A percentile compares a stretch with the other conserved stretches of the same genome.
Evolutionary conservation across 2,888 invertebrate genomes (phyloP).

Genomic region (Drosophila pseudotalamancana): DNA sequence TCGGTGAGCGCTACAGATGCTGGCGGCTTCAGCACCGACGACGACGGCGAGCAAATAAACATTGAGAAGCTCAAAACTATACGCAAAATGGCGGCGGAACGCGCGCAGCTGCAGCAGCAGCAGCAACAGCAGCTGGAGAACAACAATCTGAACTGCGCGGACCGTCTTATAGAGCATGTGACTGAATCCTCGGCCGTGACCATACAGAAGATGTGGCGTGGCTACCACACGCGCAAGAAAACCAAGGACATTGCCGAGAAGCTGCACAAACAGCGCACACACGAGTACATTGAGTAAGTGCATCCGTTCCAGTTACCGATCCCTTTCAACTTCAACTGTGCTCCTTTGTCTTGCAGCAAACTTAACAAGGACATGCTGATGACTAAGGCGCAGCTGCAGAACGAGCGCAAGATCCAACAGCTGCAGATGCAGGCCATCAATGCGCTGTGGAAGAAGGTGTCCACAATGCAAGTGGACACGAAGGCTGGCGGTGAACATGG

Average conservation of each 20-base stretch:
- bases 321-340: neutral
- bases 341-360: conserved; percentile 86
- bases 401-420: conserved; percentile 93
- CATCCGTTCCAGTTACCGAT: neutral
- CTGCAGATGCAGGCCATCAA: conserved; percentile 96
- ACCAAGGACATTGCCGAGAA: conserved; percentile 86
- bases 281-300: conserved; percentile 92
- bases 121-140: conserved; percentile 83
- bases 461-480: conserved; percentile 85
- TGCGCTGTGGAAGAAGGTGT: conserved; percentile 94
- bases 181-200: conserved; percentile 88
- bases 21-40: conserved; percentile 86
- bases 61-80: conserved; percentile 88
- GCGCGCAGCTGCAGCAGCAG: conserved; percentile 66
- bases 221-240: conserved; percentile 90
- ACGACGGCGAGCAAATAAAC: conserved; percentile 87
- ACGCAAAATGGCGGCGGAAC: conserved; percentile 87
- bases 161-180: conserved; percentile 66
- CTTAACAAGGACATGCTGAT: conserved; percentile 93
- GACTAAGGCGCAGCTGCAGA: conserved; percentile 92
- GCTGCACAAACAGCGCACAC: conserved; percentile 90
- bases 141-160: conserved; percentile 59
- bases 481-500: conserved; percentile 30
- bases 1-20: conserved; percentile 65
- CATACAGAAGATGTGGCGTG: conserved; percentile 94